These are phyloP conservation scores for Yponomeuta plumbellus DNA, from an alignment of 2,888 invertebrate species.

Conservation along the genomic window DNA sequence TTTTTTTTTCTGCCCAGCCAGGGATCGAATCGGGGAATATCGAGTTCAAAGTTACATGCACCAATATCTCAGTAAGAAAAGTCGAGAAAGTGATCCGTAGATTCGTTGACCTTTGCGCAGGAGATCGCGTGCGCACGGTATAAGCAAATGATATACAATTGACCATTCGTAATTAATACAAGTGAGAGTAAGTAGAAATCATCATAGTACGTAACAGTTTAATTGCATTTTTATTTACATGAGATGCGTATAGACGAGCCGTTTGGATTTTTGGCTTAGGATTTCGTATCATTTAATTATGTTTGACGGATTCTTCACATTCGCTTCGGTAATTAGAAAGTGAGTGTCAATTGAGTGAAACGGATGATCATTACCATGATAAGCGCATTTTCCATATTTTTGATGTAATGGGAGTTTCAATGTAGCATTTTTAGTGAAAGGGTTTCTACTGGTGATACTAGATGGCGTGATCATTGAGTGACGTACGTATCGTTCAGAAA, in stretches of 20 bases:
- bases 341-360: background rate
- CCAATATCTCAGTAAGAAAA: background rate
- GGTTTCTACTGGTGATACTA: too few species aligned
- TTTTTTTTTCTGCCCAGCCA: too few species aligned
- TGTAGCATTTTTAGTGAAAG: too few species aligned
- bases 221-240: background rate
- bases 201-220: background rate
- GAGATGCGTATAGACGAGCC: background rate
- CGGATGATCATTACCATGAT: background rate
- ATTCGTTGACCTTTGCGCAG: conserved; percentile 51
- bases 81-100: conserved; percentile 51
- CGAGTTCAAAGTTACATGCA: background rate
- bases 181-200: conserved; percentile 1
- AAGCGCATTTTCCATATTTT: background rate
- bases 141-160: conserved; percentile 41
- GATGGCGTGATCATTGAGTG: too few species aligned
- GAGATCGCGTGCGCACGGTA: conserved; percentile 59
- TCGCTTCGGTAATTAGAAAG: background rate
- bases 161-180: background rate
- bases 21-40: too few species aligned
- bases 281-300: background rate
- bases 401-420: background rate
- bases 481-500: too few species aligned
- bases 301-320: background rate
- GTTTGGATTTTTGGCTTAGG: background rate